Conservation (phyloP, 2,888 invertebrate species). For the Synanthedon tipuliformis region DNA sequence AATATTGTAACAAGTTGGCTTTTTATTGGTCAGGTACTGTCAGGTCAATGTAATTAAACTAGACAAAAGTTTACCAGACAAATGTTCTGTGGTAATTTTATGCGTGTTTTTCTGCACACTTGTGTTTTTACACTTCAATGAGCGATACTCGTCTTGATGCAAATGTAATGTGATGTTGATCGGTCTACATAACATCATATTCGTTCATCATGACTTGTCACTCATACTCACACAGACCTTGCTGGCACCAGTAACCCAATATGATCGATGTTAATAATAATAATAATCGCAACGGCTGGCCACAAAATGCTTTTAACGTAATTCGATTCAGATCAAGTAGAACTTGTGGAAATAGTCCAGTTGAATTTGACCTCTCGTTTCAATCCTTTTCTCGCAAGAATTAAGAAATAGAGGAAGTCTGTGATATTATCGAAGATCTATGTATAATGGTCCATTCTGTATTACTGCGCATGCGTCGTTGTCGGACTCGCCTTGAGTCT, state of each 20-base stretch:
- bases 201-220: constrained; percentile 1
- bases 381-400: constrained; percentile 19
- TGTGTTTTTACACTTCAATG: too few relatives aligned
- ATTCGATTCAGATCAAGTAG: constrained; percentile 59
- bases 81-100: too few relatives aligned
- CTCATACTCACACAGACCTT: not conserved
- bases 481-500: constrained; percentile 56
- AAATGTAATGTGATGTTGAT: not conserved
- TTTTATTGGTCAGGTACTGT: too few relatives aligned
- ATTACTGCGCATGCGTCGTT: constrained; percentile 39
- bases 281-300: constrained; percentile 61
- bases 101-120: too few relatives aligned
- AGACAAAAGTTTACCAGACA: too few relatives aligned
- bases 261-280: constrained; percentile 42
- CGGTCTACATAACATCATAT: not conserved
- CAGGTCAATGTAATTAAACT: too few relatives aligned
- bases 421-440: constrained; percentile 30
- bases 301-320: constrained; percentile 63
- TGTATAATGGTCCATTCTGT: constrained; percentile 30
- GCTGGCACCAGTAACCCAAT: constrained; percentile 45
- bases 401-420: constrained; percentile 19
- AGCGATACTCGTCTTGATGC: too few relatives aligned
- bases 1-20: too few relatives aligned
- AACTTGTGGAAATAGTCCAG: constrained; percentile 50
- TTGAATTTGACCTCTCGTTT: constrained; percentile 30